A percentile compares a stretch with the other conserved stretches of the same genome.
phyloP scores from a whole-genome alignment of 1,140 invertebrate species.

The Ceratitis capitata region DNA sequence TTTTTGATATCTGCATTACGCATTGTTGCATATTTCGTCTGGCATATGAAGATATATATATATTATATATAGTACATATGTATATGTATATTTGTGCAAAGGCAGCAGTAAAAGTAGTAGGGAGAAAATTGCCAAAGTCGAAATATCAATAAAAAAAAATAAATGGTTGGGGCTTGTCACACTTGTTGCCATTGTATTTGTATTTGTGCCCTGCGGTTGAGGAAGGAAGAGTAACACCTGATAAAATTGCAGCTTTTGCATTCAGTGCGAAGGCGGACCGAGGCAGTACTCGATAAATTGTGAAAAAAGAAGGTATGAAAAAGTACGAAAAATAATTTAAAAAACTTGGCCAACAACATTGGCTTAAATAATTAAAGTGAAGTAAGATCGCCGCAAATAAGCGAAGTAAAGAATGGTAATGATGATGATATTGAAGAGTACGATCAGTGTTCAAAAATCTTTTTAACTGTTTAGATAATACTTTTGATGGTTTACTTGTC shows the following conservation, averaged over 20 bases:
- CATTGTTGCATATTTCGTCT: conserved; percentile 14
- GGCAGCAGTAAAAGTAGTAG: not conserved
- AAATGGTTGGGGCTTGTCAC: no score
- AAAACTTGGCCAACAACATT: no score
- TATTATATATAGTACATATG: no score
- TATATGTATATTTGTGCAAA: no score
- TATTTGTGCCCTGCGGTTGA: not conserved
- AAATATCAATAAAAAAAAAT: not conserved
- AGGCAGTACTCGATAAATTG: not conserved
- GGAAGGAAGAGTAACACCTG: not conserved
- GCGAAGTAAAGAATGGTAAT: not conserved
- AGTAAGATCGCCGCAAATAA: not conserved
- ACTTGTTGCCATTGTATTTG: not conserved
- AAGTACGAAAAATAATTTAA: not conserved
- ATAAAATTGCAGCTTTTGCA: conserved; percentile 24
- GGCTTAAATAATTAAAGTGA: not conserved
- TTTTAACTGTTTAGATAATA: no score
- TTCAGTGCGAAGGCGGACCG: not conserved
- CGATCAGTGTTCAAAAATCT: no score
- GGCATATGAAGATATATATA: conserved; percentile 21
- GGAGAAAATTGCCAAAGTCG: not conserved
- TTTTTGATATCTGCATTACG: conserved; percentile 31
- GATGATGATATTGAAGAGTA: no score
- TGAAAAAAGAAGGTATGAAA: not conserved
- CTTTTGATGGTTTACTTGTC: no score